Conservation (phyloP, 1,140 invertebrate genomes). For the Xylocopa sonorina region DNA sequence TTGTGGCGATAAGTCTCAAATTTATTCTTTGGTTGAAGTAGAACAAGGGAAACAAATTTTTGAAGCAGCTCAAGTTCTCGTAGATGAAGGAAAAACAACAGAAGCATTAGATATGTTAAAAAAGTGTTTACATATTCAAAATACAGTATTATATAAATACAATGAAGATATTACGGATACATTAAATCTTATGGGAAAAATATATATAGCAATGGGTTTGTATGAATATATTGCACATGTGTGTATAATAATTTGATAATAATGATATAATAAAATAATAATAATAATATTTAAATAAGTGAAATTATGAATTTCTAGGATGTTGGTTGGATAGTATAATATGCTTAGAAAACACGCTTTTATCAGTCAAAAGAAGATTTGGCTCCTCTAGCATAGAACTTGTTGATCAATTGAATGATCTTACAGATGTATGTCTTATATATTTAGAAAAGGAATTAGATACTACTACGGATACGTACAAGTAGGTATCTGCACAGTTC, state of each 20-base stretch:
- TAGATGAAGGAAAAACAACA: slow-evolving; percentile 57
- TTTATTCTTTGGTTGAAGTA: slow-evolving; percentile 66
- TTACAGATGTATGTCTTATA: slow-evolving; percentile 76
- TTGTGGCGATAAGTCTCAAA: slow-evolving; percentile 66
- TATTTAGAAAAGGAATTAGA: slow-evolving; percentile 70
- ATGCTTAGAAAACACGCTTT: slow-evolving; percentile 80
- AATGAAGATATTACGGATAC: slow-evolving; percentile 80
- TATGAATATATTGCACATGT: slow-evolving; percentile 27
- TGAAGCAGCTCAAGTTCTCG: slow-evolving; percentile 52
- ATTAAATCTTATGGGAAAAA: slow-evolving; percentile 82
- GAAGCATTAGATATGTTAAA: slow-evolving; percentile 72
- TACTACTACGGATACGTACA: slow-evolving; percentile 65
- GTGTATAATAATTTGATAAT: neutral
- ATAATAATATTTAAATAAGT: neutral
- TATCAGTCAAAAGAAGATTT: slow-evolving; percentile 81
- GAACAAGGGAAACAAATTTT: slow-evolving; percentile 78
- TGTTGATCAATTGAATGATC: slow-evolving; percentile 82
- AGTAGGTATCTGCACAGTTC: slow-evolving; percentile 63
- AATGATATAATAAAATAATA: neutral
- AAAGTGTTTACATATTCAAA: slow-evolving; percentile 77
- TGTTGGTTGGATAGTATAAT: slow-evolving; percentile 77
- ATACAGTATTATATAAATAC: slow-evolving; percentile 80
- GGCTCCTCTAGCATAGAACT: slow-evolving; percentile 83
- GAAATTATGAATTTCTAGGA: slow-evolving; percentile 69
- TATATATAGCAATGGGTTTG: slow-evolving; percentile 80